Base-by-base conservation (phyloP, 1,140 invertebrate species). In the Danaus plexippus region DNA sequence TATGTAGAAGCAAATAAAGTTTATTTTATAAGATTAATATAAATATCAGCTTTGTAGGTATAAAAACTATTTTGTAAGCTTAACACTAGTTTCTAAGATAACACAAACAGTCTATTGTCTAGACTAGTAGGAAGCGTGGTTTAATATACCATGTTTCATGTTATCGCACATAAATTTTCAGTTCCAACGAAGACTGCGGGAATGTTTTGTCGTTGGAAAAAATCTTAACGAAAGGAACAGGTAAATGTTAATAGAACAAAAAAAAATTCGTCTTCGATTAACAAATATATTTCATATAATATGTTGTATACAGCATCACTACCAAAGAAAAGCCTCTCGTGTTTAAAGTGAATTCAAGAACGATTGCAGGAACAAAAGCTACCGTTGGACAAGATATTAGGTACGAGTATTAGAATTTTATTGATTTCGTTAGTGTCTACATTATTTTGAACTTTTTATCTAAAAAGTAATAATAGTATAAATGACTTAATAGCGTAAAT, bases 111-210 rank as follows among this genome's bases (percentile, higher is more conserved):
- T 6, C 7, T 32, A 8, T 32, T 6, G 7, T 32, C 22, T 32
- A 32, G 22, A 32, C 22, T 32, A 45, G 44, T 0, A n/a, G 9
- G 44, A 8, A 45, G 11, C 12, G 9, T 43, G 13, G 1, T 47
- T 22, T n/a, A 41, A 2, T 48, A 42, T 43, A 8, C 1, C 11
- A n/a, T 32, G 44, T 40, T 52, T 41, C 8, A 12, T n/a, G n/a
- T n/a, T n/a, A n/a, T n/a, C n/a, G n/a, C n/a, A 18, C 15, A 45
- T 53, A 48, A 32, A 18, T 62, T 67, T 70, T 51, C 49, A 82
- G 79, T 75, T 78, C 46, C 76, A 81, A 64, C 67, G 78, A 63
- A 66, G 69, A 66, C 52, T 72, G 4, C 71, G 73, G 9, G 76
- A 76, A 9, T 62, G 63, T 12, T 51, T 76, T 2, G 54, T 57